Evolutionary conservation across 2,113 vertebrate species (phyloP), one percentile per base, ranked within the genome.

Genomic region (Phrynocephalus versicolor): DNA sequence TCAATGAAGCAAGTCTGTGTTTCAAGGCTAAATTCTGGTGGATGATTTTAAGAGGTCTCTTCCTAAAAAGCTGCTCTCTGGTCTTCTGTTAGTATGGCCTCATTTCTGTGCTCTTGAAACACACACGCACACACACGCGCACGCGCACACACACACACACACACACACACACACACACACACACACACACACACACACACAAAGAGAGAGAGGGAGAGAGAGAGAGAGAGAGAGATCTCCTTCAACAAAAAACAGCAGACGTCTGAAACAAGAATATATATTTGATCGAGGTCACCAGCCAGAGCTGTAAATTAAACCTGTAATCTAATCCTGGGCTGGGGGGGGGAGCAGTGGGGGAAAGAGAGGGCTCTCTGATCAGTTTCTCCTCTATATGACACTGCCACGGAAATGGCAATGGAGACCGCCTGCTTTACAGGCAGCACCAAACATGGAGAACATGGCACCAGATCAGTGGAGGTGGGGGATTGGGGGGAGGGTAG

Each of bases 361-460:
- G 41, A 78, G 69, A 85, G 70, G 90, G 82, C 89, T 41, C 25
- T 90, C 88, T 6, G 72, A 83, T 90, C 90, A 21, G 78, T 84
- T 87, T 89, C 90, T 51, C 90, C 93, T 92, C 89, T 88, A 41
- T 37, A 60, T 85, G 94, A 95, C 92, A 90, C 92, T 83, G 30
- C 87, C 87, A 85, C 88, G 25, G 83, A 89, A 93, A 83, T 60
- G 18, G 94, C 91, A 87, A 84, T 87, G n/a, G 72, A 86, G 77
- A 87, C 13, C 23, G 75, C 78, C 0, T 74, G 92, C 30, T 92
- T 62, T 89, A 94, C 90, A 93, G 91, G 93, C 95, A 88, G 92
- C 90, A 96, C 97, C 97, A 97, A 97, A 97, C 94, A 97, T 95
- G 96, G 96, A 96, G 94, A 96, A 90, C 82, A 88, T 95, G 96